phyloP scores from a whole-genome alignment of 2,113 vertebrate genomes.

The Phrynosoma platyrhinos region DNA sequence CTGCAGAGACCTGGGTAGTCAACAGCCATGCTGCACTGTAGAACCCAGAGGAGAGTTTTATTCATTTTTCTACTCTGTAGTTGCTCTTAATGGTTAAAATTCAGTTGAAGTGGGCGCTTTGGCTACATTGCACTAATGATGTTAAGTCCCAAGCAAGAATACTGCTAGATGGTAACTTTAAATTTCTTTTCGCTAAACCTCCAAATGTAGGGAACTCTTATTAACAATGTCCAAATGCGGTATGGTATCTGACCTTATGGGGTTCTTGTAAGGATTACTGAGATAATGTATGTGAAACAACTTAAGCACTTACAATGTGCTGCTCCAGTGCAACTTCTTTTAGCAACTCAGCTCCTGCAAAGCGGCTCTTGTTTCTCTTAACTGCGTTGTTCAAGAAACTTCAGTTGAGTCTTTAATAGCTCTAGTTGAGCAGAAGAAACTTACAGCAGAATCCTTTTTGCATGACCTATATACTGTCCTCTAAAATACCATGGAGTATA shows the following conservation, averaged over 20 bases:
- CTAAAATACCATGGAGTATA: neutral
- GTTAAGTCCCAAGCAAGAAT: constrained; percentile 50
- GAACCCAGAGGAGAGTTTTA: constrained; percentile 41
- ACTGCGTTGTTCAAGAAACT: neutral
- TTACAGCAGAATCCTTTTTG: neutral
- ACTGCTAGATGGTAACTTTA: constrained; percentile 29
- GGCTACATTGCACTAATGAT: neutral
- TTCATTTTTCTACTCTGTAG: constrained; percentile 37
- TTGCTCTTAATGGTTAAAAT: constrained; percentile 23
- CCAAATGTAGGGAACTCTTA: neutral
- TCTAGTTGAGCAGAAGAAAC: neutral
- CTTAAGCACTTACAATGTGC: neutral
- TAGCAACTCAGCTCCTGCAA: neutral
- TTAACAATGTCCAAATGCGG: no score
- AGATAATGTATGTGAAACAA: neutral
- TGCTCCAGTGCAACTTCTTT: neutral
- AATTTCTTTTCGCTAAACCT: constrained; percentile 42
- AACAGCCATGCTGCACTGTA: constrained; percentile 33
- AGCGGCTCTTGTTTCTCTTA: neutral
- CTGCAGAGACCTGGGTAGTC: constrained; percentile 43
- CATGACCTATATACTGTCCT: neutral
- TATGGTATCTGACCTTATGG: no score
- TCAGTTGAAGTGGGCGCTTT: neutral
- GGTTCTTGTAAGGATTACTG: neutral
- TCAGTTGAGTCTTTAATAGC: neutral